These are phyloP conservation scores for Sebastes aleutianus DNA, from an alignment of 2,797 vertebrate species.

Conservation along the genomic window DNA sequence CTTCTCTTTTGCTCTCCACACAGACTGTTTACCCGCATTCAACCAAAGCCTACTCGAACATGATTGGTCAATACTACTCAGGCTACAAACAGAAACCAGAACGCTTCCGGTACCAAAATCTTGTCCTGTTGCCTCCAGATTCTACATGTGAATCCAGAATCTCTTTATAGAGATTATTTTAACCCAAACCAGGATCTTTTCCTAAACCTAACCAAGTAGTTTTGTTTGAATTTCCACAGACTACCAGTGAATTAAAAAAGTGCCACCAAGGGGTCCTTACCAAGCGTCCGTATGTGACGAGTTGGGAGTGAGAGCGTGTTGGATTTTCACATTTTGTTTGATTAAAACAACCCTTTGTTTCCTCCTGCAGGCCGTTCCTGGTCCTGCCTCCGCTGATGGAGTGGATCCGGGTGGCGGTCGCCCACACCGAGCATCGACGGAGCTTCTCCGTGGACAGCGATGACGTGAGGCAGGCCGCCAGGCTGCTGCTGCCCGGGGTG, in stretches of 20 bases:
- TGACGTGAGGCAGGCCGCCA: slow-evolving; percentile 84
- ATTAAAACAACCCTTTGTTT: background rate
- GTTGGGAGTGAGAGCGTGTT: background rate
- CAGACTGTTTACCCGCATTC: too few relatives aligned
- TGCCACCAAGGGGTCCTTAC: background rate
- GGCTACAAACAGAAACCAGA: too few relatives aligned
- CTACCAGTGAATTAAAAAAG: background rate
- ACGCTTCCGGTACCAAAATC: too few relatives aligned
- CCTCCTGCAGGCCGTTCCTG: slow-evolving; percentile 79
- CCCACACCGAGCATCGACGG: slow-evolving; percentile 83
- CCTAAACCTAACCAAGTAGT: background rate
- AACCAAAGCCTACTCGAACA: accelerated
- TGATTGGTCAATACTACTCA: too few relatives aligned
- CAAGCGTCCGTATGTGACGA: background rate
- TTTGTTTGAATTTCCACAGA: background rate
- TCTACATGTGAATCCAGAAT: too few relatives aligned
- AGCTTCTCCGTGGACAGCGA: slow-evolving; percentile 86
- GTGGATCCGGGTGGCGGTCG: slow-evolving; percentile 86
- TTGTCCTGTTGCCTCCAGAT: too few relatives aligned
- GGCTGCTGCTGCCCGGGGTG: slow-evolving; percentile 84
- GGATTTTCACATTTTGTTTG: background rate
- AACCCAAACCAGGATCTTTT: background rate
- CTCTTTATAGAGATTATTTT: background rate
- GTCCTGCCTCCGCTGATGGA: slow-evolving; percentile 86
- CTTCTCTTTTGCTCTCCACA: too few relatives aligned